These are phyloP conservation scores for Erpornis zantholeuca DNA, from an alignment of 2,113 vertebrate genomes.

Conservation along the genomic window DNA sequence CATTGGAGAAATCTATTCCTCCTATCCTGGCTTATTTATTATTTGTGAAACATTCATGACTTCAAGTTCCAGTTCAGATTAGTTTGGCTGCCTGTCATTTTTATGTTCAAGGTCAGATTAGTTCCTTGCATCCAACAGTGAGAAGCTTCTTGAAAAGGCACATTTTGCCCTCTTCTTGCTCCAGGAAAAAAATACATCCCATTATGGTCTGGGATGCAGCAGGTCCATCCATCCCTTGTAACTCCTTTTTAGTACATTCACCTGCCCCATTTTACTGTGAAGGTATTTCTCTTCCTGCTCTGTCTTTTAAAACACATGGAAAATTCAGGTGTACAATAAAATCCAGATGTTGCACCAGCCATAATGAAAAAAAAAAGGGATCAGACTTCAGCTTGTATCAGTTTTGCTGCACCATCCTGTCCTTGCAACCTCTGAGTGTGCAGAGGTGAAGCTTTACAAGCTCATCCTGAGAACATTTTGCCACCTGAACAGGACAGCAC, in stretches of 20 bases:
- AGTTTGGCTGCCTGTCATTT: neutral
- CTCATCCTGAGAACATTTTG: neutral
- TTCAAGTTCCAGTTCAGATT: conserved; percentile 17
- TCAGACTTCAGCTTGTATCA: neutral
- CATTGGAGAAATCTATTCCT: conserved; percentile 52
- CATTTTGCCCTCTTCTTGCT: neutral
- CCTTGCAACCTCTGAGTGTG: neutral
- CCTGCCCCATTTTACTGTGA: neutral
- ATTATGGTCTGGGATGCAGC: neutral
- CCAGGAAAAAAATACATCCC: neutral
- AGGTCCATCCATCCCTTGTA: neutral
- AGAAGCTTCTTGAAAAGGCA: neutral
- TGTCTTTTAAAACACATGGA: neutral
- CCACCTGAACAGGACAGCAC: neutral
- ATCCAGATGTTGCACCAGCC: neutral
- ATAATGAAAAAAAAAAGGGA: neutral
- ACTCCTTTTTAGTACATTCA: neutral
- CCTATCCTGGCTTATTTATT: conserved; percentile 31
- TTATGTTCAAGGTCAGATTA: neutral
- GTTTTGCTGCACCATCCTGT: neutral
- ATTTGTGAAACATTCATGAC: conserved; percentile 52
- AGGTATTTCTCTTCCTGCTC: neutral
- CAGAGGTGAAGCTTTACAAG: neutral
- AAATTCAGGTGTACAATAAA: neutral
- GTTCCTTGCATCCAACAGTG: neutral